Percentiles rank a stretch among this genome's conserved stretches.
These are phyloP conservation scores for Endomychus coccineus DNA, from an alignment of 2,888 invertebrate genomes.

Conservation along the genomic window DNA sequence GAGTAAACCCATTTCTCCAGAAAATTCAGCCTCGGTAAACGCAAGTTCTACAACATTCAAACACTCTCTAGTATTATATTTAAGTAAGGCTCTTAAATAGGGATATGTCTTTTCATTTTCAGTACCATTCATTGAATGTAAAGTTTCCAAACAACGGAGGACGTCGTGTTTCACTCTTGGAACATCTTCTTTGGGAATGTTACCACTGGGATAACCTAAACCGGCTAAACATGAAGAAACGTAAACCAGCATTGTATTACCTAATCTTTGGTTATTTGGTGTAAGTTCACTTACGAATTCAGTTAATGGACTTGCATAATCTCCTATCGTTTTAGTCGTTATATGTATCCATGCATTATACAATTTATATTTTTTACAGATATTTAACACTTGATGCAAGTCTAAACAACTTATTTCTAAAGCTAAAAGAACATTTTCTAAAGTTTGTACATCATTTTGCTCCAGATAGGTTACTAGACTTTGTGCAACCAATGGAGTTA, in stretches of 20 bases:
- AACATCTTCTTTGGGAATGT: conserved; percentile 56
- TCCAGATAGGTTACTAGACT: conserved; percentile 64
- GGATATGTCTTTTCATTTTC: conserved; percentile 62
- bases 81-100: conserved; percentile 63
- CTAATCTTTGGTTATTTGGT: conserved; percentile 52
- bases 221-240: conserved; percentile 84
- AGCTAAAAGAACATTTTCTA: conserved; percentile 65
- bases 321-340: conserved; percentile 67
- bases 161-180: conserved; percentile 63
- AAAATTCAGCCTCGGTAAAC: conserved; percentile 74
- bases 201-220: conserved; percentile 71
- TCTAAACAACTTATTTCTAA: conserved; percentile 69
- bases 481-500: conserved; percentile 66
- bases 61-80: conserved; percentile 79
- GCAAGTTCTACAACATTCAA: conserved; percentile 78
- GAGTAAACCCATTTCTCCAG: conserved; percentile 60
- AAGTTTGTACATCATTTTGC: conserved; percentile 49
- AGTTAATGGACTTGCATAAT: conserved; percentile 67
- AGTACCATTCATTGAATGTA: conserved; percentile 56
- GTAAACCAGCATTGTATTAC: conserved; percentile 79
- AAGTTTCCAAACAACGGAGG: conserved; percentile 59
- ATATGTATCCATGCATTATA: conserved; percentile 69
- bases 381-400: conserved; percentile 60
- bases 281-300: conserved; percentile 54
- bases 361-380: conserved; percentile 50